These are phyloP conservation scores for Dendronephthya gigantea DNA, from an alignment of 64 coral and sea anemone species.

Conservation along the genomic window DNA sequence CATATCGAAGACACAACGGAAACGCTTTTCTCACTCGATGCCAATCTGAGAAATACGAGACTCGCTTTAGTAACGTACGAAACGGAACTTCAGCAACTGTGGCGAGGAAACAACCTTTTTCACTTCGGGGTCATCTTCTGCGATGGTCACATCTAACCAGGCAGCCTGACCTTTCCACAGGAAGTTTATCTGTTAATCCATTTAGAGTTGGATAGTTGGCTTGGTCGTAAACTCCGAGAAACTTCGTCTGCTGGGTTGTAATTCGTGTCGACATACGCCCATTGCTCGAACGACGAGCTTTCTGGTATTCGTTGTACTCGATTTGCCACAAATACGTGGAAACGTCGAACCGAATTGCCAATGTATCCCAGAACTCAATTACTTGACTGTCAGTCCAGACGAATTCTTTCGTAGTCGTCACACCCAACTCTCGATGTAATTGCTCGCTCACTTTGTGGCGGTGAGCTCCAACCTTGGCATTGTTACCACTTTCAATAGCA, in stretches of 20 bases:
- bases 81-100: neutral
- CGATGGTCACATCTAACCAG: neutral
- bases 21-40: no score
- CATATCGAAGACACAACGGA: no score
- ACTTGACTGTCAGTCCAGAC: neutral
- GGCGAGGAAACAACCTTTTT: neutral
- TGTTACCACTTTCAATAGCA: no score
- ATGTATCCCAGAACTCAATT: neutral
- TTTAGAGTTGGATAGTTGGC: neutral
- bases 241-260: neutral
- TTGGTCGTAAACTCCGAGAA: neutral
- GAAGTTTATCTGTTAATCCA: neutral
- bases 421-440: no score
- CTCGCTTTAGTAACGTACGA: neutral
- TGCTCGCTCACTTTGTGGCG: no score
- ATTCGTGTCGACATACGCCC: neutral
- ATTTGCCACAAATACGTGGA: neutral
- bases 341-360: no score
- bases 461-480: no score
- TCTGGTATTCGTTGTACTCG: neutral
- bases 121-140: neutral
- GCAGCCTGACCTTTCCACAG: neutral
- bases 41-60: neutral
- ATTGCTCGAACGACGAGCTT: neutral
- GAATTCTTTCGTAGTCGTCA: neutral